Evolutionary conservation across 2,113 vertebrate genomes (phyloP).

Genomic region (Callipepla squamata): DNA sequence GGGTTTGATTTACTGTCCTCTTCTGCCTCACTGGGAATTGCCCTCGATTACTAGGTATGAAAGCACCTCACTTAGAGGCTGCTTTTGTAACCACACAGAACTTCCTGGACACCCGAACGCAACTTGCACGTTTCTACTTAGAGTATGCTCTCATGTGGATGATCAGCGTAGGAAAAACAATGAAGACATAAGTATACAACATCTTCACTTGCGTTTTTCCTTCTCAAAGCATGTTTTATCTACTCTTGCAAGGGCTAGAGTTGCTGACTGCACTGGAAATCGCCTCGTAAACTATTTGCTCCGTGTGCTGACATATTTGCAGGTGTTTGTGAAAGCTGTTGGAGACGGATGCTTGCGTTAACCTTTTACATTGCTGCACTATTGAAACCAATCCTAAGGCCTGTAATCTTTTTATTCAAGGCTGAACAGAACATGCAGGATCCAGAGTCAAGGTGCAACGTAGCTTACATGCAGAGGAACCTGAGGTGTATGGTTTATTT

Average conservation of each 20-base stretch:
- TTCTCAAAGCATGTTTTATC: background rate
- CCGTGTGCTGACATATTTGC: background rate
- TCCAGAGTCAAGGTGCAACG: background rate
- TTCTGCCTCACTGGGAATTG: background rate
- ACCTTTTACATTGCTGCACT: background rate
- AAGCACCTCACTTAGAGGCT: background rate
- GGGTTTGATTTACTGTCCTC: background rate
- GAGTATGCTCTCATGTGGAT: background rate
- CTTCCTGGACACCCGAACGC: background rate
- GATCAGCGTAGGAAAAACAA: background rate
- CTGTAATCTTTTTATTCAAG: background rate
- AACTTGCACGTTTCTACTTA: background rate
- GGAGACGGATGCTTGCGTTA: background rate
- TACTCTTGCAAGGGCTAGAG: background rate
- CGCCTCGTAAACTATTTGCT: background rate
- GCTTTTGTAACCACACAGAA: background rate
- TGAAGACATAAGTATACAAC: background rate
- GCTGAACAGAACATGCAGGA: background rate
- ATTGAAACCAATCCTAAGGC: background rate
- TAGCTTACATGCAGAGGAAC: background rate
- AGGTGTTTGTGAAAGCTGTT: background rate
- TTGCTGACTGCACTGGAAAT: background rate
- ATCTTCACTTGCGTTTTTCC: background rate
- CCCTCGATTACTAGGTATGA: background rate
- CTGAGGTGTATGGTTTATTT: background rate